Conservation (phyloP, 2,113 vertebrate genomes). For the Setophaga petechia region DNA sequence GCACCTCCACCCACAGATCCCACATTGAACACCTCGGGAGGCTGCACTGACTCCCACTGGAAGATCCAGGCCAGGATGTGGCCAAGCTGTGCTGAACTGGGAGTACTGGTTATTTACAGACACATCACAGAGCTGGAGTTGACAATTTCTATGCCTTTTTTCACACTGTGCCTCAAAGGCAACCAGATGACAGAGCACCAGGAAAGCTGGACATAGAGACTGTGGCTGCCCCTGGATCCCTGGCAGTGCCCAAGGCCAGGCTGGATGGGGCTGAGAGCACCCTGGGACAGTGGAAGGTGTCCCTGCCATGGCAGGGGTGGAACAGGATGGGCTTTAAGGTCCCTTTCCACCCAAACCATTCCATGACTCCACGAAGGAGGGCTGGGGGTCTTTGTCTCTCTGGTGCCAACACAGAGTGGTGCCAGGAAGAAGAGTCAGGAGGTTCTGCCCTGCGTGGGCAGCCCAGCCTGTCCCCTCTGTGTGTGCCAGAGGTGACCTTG, state of each 20-base stretch:
- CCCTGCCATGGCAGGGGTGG: neutral
- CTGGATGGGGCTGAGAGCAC: rapidly evolving
- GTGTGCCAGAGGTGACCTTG: slow-evolving; percentile 39
- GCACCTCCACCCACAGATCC: neutral
- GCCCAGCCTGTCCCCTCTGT: neutral
- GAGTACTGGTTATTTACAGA: neutral
- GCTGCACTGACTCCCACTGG: neutral
- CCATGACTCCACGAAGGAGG: neutral
- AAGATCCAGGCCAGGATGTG: neutral
- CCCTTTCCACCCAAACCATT: neutral
- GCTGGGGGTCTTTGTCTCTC: neutral
- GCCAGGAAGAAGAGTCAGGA: neutral
- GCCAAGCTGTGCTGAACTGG: neutral
- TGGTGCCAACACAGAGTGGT: neutral
- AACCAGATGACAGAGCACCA: neutral
- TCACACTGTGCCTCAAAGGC: neutral
- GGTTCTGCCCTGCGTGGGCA: neutral
- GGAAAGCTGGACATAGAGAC: neutral
- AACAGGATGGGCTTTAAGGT: rapidly evolving
- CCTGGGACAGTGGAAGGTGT: neutral
- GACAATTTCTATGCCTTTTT: neutral
- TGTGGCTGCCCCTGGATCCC: neutral
- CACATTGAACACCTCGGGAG: rapidly evolving
- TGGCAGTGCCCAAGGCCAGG: neutral
- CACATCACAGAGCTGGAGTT: neutral